Evolutionary conservation across 1,140 invertebrate genomes (phyloP).

Genomic region (Camponotus vicinus): DNA sequence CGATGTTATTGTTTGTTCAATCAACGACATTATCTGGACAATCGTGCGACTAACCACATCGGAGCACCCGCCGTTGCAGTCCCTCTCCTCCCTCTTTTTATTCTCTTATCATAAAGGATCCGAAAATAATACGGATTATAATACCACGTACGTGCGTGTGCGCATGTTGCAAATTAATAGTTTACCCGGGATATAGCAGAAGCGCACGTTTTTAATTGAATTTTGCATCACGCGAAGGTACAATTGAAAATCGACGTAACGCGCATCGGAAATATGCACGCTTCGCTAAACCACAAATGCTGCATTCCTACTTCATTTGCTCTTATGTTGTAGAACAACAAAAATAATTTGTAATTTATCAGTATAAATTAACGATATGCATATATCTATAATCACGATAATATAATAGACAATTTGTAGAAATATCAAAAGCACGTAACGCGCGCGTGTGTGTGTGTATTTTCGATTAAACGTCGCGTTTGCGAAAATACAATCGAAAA

Average conservation of each 20-base stretch:
- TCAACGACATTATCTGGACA: constrained; percentile 66
- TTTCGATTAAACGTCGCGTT: constrained; percentile 52
- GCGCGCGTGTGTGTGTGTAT: constrained; percentile 7
- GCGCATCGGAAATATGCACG: constrained; percentile 15
- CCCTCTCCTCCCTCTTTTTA: background rate
- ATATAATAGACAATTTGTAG: constrained; percentile 30
- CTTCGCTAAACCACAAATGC: background rate
- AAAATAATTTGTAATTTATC: background rate
- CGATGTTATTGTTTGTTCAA: constrained; percentile 72
- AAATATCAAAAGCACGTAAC: constrained; percentile 29
- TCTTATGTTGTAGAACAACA: background rate
- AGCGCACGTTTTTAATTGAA: constrained; percentile 40
- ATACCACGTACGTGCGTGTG: too few species aligned
- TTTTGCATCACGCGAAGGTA: background rate
- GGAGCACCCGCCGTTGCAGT: background rate
- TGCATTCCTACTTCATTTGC: background rate
- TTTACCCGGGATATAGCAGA: background rate
- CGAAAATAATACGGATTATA: constrained; percentile 7
- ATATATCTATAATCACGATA: constrained; percentile 12
- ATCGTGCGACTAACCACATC: constrained; percentile 46
- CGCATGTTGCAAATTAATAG: constrained; percentile 12
- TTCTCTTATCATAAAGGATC: background rate
- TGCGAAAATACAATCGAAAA: constrained; percentile 52
- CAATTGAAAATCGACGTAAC: constrained; percentile 47
- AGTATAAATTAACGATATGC: background rate